A percentile compares a stretch with the other conserved stretches of the same genome.
phyloP scores from a whole-genome alignment of 2,888 invertebrate species.

The Dynastes maya region DNA sequence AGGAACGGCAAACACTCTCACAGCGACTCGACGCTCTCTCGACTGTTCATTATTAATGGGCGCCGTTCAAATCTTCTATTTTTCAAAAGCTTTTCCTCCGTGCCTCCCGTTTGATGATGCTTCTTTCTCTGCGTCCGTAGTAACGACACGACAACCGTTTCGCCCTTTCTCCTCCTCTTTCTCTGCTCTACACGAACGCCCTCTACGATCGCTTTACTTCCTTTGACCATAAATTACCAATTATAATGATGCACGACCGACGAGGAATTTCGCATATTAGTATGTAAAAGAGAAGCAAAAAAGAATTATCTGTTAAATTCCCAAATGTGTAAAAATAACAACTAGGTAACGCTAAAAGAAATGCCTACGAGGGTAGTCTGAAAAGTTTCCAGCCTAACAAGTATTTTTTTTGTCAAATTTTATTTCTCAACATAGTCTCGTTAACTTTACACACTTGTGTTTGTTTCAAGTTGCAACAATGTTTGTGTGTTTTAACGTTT shows the following conservation, averaged over 20 bases:
- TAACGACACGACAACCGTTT: not conserved
- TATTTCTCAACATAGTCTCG: too few species aligned
- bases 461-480: too few species aligned
- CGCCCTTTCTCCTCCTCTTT: not conserved
- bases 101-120: not conserved
- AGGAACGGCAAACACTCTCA: slow-evolving; percentile 38
- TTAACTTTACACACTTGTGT: too few species aligned
- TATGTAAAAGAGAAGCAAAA: too few species aligned
- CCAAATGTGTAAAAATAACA: too few species aligned
- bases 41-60: slow-evolving; percentile 43
- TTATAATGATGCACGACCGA: slow-evolving; percentile 38
- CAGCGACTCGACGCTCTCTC: not conserved
- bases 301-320: too few species aligned
- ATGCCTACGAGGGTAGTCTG: too few species aligned
- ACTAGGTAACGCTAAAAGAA: too few species aligned
- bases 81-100: slow-evolving; percentile 26
- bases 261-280: slow-evolving; percentile 32
- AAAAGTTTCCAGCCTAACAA: too few species aligned
- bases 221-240: slow-evolving; percentile 33
- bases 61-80: slow-evolving; percentile 37
- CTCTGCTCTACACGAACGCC: not conserved
- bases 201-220: not conserved
- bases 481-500: too few species aligned
- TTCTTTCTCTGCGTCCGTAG: not conserved
- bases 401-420: too few species aligned